A percentile compares a stretch with the other conserved stretches of the same genome.
phyloP scores from a whole-genome alignment of 2,113 vertebrate species.

The Tachuris rubrigastra region DNA sequence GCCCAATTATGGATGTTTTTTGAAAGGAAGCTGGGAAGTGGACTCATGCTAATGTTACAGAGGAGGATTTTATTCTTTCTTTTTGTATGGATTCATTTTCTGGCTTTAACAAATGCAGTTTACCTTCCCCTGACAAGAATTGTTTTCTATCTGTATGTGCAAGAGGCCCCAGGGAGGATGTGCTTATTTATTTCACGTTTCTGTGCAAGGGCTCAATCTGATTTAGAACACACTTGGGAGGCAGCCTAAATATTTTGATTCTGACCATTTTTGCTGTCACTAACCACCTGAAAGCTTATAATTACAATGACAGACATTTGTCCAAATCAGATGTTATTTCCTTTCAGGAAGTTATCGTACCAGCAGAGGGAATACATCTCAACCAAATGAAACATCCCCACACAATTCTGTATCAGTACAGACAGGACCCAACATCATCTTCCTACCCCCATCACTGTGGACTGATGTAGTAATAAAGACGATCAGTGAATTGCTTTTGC shows the following conservation, averaged over 20 bases:
- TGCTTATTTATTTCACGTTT: neutral
- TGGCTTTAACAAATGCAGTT: neutral
- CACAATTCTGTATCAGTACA: neutral
- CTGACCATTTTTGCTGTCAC: neutral
- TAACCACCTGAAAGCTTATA: neutral
- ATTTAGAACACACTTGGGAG: slow-evolving; percentile 12
- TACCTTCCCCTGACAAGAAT: neutral
- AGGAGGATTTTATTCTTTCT: neutral
- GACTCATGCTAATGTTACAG: neutral
- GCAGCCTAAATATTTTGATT: slow-evolving; percentile 44
- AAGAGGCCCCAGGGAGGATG: neutral
- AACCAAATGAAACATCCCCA: neutral
- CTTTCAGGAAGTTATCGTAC: neutral
- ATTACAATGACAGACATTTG: slow-evolving; percentile 19
- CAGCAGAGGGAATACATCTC: neutral
- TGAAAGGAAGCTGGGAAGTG: neutral
- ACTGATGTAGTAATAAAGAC: neutral
- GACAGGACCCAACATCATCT: neutral
- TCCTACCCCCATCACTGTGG: neutral
- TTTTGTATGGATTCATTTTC: neutral
- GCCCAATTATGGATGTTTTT: neutral
- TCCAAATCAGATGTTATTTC: neutral
- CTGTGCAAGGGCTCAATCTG: neutral
- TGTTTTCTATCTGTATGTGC: neutral
- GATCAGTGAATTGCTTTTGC: neutral